Evolutionary conservation across 2,888 invertebrate species (phyloP), one percentile per base, ranked within the genome.

Genomic region (Mylabris sibirica): DNA sequence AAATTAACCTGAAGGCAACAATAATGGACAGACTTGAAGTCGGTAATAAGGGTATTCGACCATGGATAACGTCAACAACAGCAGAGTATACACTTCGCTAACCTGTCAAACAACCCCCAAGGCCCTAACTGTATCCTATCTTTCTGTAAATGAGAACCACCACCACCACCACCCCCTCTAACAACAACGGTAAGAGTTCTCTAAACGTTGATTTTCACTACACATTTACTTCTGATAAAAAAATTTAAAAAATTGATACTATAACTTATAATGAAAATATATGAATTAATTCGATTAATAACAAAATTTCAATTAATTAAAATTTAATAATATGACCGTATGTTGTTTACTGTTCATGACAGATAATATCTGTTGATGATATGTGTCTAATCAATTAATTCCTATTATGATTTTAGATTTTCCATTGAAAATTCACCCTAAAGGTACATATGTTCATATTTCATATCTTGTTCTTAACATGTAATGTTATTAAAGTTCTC

Each of bases 51-150:
- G 71, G 71, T 66, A 68, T 71, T 68, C 71, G 68, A 67, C 70
- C 70, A 66, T 65, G 67, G 70, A 66, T 68, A 71, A 71, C 68
- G 71, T 71, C 71, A 71, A 68, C 60, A 64, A 44, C 71, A 71
- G 71, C 66, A 30, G 30, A 30, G 30, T 30, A 62, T 61, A 59
- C 67, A 71, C 64, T 68, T 68, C 66, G 63, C 53, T 38, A 61
- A 63, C 68, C 71, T 71, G 71, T 68, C 71, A 71, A 71, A 71
- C 71, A 64, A 61, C 68, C 68, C 71, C 71, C 26, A 64, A 66
- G 68, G 71, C 66, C 24, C 44, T 59, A 60, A 65, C 59, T 65
- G 64, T 67, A 49, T 35, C 30, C 70, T 20, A 57, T 57, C 12
- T 57, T 57, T 57, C 57, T 57, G 57, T 24, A 57, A 24, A 14